Percentiles rank a stretch among this genome's conserved stretches.
These are phyloP conservation scores for Lithophane ornitopus DNA, from an alignment of 2,888 invertebrate genomes.

Conservation along the genomic window DNA sequence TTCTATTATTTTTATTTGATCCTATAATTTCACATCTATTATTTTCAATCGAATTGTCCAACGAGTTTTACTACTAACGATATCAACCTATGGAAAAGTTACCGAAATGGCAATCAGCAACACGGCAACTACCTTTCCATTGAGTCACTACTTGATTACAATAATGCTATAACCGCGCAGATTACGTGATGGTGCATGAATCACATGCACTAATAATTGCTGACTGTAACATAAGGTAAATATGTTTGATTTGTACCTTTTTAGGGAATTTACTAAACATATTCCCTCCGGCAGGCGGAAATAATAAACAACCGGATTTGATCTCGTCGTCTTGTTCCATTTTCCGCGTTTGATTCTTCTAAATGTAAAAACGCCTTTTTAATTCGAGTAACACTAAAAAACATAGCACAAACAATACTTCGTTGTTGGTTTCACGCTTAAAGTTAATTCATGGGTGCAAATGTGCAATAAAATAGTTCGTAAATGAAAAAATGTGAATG, in stretches of 20 bases:
- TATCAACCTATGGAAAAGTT: conserved; percentile 21
- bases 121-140: conserved; percentile 58
- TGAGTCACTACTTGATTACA: conserved; percentile 65
- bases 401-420: conserved; percentile 70
- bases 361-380: conserved; percentile 47
- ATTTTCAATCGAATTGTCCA: neutral
- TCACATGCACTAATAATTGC: conserved; percentile 44
- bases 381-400: conserved; percentile 60
- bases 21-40: neutral
- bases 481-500: conserved; percentile 58
- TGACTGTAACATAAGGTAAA: conserved; percentile 26
- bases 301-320: conserved; percentile 94
- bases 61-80: conserved; percentile 6
- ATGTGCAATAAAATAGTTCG: conserved; percentile 44
- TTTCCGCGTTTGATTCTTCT: conserved; percentile 66
- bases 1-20: neutral
- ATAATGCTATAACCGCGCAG: conserved; percentile 49
- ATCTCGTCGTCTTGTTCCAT: conserved; percentile 95
- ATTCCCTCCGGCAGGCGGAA: conserved; percentile 92
- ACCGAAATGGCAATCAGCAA: conserved; percentile 46
- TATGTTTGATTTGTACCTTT: conserved; percentile 88
- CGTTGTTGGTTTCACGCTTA: conserved; percentile 48
- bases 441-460: conserved; percentile 37
- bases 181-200: conserved; percentile 52
- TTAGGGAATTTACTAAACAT: conserved; percentile 94